Evolutionary conservation across 2,888 invertebrate species (phyloP).

Genomic region (Hetaerina titia): DNA sequence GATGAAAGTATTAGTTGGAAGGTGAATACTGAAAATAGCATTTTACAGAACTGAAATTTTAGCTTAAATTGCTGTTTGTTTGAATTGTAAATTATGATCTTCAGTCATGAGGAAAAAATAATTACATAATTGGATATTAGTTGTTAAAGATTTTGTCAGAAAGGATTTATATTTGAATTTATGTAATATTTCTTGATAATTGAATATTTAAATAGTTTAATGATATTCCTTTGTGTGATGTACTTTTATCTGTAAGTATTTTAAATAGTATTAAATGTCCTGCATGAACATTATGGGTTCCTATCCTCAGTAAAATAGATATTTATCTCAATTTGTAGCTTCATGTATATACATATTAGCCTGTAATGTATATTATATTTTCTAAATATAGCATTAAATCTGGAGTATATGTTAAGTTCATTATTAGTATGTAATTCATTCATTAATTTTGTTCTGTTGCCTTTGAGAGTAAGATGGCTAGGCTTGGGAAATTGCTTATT

Average conservation of each 20-base stretch:
- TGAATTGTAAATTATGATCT: neutral
- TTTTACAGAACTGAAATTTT: neutral
- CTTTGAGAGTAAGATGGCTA: conserved; percentile 16
- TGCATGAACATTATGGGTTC: neutral
- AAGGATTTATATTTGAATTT: neutral
- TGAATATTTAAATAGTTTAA: neutral
- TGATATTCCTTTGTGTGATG: neutral
- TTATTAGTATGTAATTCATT: neutral
- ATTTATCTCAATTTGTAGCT: neutral
- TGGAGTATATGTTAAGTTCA: neutral
- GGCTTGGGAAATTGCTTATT: conserved; percentile 28
- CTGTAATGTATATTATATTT: neutral
- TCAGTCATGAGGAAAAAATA: neutral
- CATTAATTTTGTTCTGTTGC: neutral
- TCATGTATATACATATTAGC: neutral
- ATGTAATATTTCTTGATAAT: neutral
- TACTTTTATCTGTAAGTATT: neutral
- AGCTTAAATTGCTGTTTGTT: neutral
- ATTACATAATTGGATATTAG: neutral
- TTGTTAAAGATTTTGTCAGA: neutral
- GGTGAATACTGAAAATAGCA: too few relatives aligned
- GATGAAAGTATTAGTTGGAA: too few relatives aligned
- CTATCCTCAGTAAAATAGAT: neutral
- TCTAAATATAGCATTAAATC: neutral
- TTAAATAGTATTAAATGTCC: neutral